Conservation (phyloP, 2,113 vertebrate species). For the Nycticorax nycticorax region DNA sequence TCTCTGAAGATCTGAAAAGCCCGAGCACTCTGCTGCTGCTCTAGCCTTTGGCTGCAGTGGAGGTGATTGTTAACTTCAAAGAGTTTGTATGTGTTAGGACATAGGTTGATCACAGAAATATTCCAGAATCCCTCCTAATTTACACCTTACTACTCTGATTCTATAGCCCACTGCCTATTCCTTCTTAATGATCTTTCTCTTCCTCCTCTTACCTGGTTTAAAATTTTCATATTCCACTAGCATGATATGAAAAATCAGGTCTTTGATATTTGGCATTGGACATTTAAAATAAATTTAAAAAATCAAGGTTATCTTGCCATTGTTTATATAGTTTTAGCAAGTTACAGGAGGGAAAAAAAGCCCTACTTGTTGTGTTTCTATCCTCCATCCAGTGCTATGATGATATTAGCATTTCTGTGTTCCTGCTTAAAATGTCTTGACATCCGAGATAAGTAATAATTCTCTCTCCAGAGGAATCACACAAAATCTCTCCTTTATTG, state of each 20-base stretch:
- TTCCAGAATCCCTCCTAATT: not conserved
- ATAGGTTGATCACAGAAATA: not conserved
- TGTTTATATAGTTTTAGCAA: not conserved
- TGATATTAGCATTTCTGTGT: not conserved
- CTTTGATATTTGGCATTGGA: not conserved
- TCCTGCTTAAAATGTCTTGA: not conserved
- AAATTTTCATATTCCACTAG: not conserved
- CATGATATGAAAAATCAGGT: not conserved
- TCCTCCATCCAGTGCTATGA: not conserved
- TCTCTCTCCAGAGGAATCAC: not conserved
- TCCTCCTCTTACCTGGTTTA: not conserved
- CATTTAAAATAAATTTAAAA: not conserved
- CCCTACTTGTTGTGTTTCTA: not conserved
- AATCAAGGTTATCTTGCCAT: not conserved
- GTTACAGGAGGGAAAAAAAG: fast-evolving
- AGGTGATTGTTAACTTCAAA: not conserved
- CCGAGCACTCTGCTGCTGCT: not conserved
- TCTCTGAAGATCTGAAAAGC: not conserved
- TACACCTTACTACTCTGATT: not conserved
- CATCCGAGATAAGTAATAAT: not conserved
- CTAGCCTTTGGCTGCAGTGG: not conserved
- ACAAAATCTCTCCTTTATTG: not conserved
- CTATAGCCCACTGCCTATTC: not conserved
- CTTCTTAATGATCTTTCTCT: not conserved
- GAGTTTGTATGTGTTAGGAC: not conserved